A percentile compares a stretch with the other conserved stretches of the same genome.
phyloP scores from a whole-genome alignment of 2,113 vertebrate genomes.

The Corythornis cristatus region DNA sequence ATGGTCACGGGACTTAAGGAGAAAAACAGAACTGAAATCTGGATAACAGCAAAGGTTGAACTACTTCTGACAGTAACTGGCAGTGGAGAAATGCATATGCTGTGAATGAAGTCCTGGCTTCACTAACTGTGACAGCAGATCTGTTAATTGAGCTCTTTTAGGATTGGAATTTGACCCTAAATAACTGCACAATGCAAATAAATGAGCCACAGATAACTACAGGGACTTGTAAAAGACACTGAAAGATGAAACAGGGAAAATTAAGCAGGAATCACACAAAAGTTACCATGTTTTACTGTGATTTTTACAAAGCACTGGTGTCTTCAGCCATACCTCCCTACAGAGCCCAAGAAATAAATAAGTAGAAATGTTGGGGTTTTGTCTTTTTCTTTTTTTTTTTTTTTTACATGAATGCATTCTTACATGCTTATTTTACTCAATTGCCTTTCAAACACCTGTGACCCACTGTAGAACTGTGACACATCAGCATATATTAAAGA shows the following conservation, averaged over 20 bases:
- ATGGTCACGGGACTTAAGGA: not conserved
- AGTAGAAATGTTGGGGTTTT: not conserved
- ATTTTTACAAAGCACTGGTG: not conserved
- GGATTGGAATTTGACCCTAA: not conserved
- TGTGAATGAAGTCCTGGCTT: not conserved
- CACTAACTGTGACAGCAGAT: not conserved
- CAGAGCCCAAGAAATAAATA: not conserved
- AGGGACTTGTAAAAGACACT: not conserved
- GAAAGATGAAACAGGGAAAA: not conserved
- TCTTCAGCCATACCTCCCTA: not conserved
- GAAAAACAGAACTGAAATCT: not conserved
- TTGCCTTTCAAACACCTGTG: not conserved
- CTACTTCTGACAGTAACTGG: not conserved
- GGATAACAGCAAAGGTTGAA: not conserved
- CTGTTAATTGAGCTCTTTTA: not conserved
- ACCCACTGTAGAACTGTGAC: accelerated
- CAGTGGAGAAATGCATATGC: not conserved
- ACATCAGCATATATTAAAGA: not conserved
- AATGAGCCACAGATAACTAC: not conserved
- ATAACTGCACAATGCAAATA: not conserved
- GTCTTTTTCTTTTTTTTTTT: not conserved
- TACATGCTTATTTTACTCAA: not conserved
- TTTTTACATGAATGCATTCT: not conserved
- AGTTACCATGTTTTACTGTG: not conserved
- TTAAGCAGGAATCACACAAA: not conserved